These are phyloP conservation scores for Odontesthes bonariensis DNA, from an alignment of 2,113 vertebrate species.

Conservation along the genomic window DNA sequence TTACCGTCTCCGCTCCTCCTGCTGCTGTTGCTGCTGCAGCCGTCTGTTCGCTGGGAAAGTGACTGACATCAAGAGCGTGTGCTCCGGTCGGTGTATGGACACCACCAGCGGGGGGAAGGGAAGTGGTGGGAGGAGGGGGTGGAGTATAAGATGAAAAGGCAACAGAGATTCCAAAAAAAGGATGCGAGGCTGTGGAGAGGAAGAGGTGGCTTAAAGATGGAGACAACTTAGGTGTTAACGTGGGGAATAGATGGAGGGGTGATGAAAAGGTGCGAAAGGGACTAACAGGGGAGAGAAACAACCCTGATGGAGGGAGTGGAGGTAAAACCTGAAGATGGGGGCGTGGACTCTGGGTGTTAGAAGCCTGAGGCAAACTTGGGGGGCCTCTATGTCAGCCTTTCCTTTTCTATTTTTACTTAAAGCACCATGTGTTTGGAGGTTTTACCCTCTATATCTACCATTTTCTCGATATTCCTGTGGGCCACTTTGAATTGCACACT, in stretches of 20 bases:
- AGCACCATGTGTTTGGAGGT: neutral
- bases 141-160: conserved; percentile 42
- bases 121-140: neutral
- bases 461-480: neutral
- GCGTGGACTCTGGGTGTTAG: neutral
- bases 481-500: neutral
- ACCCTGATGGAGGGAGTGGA: neutral
- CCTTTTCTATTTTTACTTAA: neutral
- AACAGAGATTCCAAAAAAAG: conserved; percentile 25
- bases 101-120: conserved; percentile 16
- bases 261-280: neutral
- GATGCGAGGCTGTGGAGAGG: conserved; percentile 16
- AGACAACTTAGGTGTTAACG: neutral
- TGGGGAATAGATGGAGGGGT: conserved; percentile 2
- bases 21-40: conserved; percentile 69
- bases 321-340: neutral
- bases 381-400: neutral
- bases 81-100: conserved; percentile 45
- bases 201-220: conserved; percentile 15
- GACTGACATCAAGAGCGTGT: conserved; percentile 69
- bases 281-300: too few relatives aligned
- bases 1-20: conserved; percentile 56
- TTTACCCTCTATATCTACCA: neutral
- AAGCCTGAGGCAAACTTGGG: conserved; percentile 17
- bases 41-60: conserved; percentile 80